Conservation (phyloP, 2,888 invertebrate species). For the Antitype chi region DNA sequence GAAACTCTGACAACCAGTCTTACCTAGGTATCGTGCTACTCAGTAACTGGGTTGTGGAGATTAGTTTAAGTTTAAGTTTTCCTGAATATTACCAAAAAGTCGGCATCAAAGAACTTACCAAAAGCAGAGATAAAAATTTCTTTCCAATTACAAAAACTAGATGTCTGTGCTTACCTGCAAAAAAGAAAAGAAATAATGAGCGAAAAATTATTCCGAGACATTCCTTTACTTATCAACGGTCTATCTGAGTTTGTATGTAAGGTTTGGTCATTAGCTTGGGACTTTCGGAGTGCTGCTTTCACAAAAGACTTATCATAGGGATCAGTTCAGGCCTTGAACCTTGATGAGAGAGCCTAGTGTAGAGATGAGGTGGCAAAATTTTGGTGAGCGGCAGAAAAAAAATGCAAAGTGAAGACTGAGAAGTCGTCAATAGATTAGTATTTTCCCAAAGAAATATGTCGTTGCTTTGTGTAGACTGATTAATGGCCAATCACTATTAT, state of each 20-base stretch:
- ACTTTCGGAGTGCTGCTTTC: no score
- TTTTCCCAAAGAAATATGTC: background rate
- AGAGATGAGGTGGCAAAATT: background rate
- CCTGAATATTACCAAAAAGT: background rate
- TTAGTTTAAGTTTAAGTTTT: background rate
- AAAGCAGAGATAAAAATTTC: conserved; percentile 4
- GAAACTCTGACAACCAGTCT: no score
- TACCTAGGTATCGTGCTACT: no score
- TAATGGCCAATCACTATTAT: no score
- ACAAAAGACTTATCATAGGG: conserved; percentile 22
- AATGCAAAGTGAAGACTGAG: background rate
- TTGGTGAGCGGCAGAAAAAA: background rate
- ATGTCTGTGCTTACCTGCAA: conserved; percentile 54
- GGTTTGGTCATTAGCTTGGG: conserved; percentile 13
- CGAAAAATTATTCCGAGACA: conserved; percentile 28
- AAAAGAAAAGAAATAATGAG: conserved; percentile 56
- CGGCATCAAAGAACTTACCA: conserved; percentile 36
- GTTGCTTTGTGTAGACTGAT: no score
- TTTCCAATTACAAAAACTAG: conserved; percentile 12
- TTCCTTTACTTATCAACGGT: conserved; percentile 18
- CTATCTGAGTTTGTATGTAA: conserved; percentile 24
- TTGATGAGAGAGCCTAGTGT: background rate
- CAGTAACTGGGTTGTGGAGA: no score
- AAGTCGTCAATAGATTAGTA: background rate
- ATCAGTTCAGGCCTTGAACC: background rate